Conservation (phyloP, 2,113 vertebrate genomes). For the Paracanthobrama guichenoti region DNA sequence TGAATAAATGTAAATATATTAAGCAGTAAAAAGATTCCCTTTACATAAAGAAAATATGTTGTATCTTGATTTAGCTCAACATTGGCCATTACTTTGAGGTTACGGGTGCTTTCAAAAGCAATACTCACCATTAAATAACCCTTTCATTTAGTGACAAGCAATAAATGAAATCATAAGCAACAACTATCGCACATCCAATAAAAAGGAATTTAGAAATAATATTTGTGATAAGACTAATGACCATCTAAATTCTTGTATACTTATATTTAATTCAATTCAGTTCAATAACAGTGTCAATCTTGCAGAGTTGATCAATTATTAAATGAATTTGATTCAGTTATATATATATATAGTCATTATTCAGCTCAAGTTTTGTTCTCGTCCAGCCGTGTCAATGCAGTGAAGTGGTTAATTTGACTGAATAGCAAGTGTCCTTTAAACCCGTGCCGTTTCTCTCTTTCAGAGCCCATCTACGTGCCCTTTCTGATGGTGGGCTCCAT, state of each 20-base stretch:
- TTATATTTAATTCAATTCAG: no score
- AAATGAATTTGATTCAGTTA: no score
- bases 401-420: no score
- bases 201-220: background rate
- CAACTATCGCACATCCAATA: background rate
- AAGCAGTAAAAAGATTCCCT: no score
- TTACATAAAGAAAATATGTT: no score
- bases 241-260: background rate
- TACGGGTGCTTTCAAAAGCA: background rate
- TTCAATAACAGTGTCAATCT: no score
- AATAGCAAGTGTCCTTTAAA: no score
- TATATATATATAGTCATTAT: no score
- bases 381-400: no score
- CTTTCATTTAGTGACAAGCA: background rate
- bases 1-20: background rate
- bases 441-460: conserved; percentile 49
- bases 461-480: conserved; percentile 94
- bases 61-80: no score
- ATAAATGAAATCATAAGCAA: background rate
- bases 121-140: background rate
- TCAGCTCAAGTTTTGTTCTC: no score
- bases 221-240: background rate
- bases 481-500: conserved; percentile 97
- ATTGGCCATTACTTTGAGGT: background rate
- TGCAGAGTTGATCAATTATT: no score